These are phyloP conservation scores for Sebastes dallii DNA, from an alignment of 2,797 vertebrate species.

Conservation along the genomic window DNA sequence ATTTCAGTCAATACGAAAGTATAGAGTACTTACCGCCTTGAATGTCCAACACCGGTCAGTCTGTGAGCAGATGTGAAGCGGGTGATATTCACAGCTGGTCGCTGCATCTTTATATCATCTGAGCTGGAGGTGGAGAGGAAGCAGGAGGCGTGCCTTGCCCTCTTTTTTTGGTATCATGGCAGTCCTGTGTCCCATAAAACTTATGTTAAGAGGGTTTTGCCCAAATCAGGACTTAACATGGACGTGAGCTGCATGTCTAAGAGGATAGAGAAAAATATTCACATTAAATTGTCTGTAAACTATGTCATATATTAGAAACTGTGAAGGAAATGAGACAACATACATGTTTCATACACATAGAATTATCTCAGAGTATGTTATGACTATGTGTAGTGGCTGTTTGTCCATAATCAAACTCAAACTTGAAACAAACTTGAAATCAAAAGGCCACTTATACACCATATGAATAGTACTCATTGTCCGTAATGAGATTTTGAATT, in stretches of 20 bases:
- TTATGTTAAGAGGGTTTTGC: neutral
- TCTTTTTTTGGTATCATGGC: neutral
- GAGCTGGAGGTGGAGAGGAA: neutral
- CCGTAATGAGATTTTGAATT: too few relatives aligned
- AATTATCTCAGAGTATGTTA: neutral
- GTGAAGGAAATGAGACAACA: neutral
- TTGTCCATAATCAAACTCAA: too few relatives aligned
- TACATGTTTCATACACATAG: neutral
- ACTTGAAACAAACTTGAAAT: too few relatives aligned
- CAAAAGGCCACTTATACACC: too few relatives aligned
- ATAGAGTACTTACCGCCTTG: neutral
- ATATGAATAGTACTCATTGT: too few relatives aligned
- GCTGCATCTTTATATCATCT: neutral
- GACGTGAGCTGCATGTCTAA: neutral
- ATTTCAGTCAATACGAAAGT: neutral
- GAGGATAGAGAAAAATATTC: neutral
- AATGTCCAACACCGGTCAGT: neutral
- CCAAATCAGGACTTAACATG: too few relatives aligned
- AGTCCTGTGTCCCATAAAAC: neutral
- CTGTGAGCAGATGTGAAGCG: neutral
- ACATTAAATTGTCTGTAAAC: neutral
- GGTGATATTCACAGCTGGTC: neutral
- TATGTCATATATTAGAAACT: neutral
- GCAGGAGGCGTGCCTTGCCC: neutral
- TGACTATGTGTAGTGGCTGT: too few relatives aligned